phyloP scores from a whole-genome alignment of 2,888 invertebrate species.

The Stenodema calcarata region DNA sequence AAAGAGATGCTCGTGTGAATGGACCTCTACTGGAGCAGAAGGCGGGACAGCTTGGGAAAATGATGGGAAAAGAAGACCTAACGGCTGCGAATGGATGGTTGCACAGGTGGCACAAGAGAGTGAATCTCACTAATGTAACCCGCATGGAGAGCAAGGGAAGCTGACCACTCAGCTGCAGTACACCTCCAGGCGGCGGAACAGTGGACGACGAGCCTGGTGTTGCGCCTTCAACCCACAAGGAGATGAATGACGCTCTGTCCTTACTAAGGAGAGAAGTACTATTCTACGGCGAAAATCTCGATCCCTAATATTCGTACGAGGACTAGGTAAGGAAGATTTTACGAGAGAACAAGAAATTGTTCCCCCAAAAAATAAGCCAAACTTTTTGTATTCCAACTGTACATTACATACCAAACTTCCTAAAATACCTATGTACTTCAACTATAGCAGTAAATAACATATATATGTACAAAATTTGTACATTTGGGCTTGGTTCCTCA shows the following conservation, averaged over 20 bases:
- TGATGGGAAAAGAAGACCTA: constrained; percentile 56
- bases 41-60: constrained; percentile 1
- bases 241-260: background rate
- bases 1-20: constrained; percentile 46
- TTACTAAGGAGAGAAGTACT: background rate
- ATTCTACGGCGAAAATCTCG: background rate
- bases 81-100: constrained; percentile 58
- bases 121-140: constrained; percentile 57
- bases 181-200: no score
- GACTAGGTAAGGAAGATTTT: background rate
- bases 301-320: background rate
- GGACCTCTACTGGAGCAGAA: constrained; percentile 23
- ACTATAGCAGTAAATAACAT: no score
- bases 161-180: no score
- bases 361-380: no score
- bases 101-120: constrained; percentile 57
- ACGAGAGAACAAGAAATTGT: background rate
- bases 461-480: no score
- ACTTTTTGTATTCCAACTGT: no score
- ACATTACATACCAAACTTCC: no score
- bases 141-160: constrained; percentile 23
- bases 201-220: background rate
- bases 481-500: no score
- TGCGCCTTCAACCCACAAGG: background rate
- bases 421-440: no score